Base-by-base conservation (phyloP, 2,113 vertebrate genomes). In the Phainopepla nitens region DNA sequence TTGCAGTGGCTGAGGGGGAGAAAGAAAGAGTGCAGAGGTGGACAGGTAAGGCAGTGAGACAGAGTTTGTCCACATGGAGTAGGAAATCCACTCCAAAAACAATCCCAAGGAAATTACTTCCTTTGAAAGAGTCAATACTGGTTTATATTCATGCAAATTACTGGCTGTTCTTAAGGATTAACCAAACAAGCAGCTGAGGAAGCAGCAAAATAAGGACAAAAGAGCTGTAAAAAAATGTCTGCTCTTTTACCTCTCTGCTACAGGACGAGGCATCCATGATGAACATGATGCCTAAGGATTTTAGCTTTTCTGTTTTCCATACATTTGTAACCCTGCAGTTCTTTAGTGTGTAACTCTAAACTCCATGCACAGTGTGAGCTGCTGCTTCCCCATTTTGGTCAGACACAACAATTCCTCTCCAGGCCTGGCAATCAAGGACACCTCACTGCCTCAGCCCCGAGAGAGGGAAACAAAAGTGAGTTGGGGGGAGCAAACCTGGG, bases 231-330 rank as follows among this genome's bases (percentile, higher is more conserved):
- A 77, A 44, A 27, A 58, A 7, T 7, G 36, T 4, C 49, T 36
- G 20, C 21, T 71, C 33, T 50, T 72, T 72, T 17, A 50, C 24
- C 28, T 44, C 19, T 56, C 36, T 57, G 24, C 66, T 66, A 61
- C 9, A 33, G 41, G 42, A 41, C 0, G 0, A 0, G 27, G 6
- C 7, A 8, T 8, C 42, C 6, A 11, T 0, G 2, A 33, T 23
- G 15, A 81, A 41, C 3, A 53, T 7, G 31, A 29, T 24, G 31
- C 15, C 3, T 24, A 4, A 54, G 11, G 13, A 54, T 14, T 45
- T 31, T 4, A 44, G 31, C 20, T 54, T 65, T 18, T 44, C 1
- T 19, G 15, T 45, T 54, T 65, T 24, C 5, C 24, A 35, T 18
- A 0, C 11, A 29, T 54, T 24, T 65, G 25, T 19, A 35, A 44